Evolutionary conservation across 2,113 vertebrate genomes (phyloP), one percentile per base, ranked within the genome.

Genomic region (Pterocles orientalis): DNA sequence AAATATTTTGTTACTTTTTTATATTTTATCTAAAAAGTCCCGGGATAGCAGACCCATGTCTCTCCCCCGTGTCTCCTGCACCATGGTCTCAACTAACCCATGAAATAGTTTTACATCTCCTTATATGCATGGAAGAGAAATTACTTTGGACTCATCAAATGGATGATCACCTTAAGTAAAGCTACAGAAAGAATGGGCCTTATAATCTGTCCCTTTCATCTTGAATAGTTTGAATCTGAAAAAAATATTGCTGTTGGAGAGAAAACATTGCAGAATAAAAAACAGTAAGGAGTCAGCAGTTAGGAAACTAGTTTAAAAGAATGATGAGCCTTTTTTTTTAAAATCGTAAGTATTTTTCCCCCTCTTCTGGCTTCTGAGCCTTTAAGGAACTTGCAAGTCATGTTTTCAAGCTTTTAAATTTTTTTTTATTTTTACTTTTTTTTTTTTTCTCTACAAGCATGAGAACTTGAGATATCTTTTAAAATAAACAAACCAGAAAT

Each of bases 401-500:
- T 41, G 5, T 47, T 86, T 82, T 93, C 47, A 70, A 71, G 28
- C 14, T 60, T 79, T 68, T 36, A 4, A 28, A 16, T 10, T 18
- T 39, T 69, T 72, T 60, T 10, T 43, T 88, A 23, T 82, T 88
- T 91, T 62, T 70, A 16, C 51, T 84, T 47, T 80, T 36, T 36
- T 36, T 36, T 36, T 36, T 70, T 69, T 71, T 85, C n/a, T 51
- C 41, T 45, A 50, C 33, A 36, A 82, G 70, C 73, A 90, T 82
- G 87, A 92, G 81, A 92, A 76, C 84, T 91, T 65, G 66, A 87
- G 66, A 77, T 96, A 87, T 80, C 45, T 93, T 92, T 50, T 79
- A 91, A 94, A 95, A 94, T 75, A 89, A 97, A 92, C 75, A 88
- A 79, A 88, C 29, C 61, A 65, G 64, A 90, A 88, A n/a, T 92